These are phyloP conservation scores for Brachyalestes nurse DNA, from an alignment of 2,797 vertebrate genomes.

Conservation along the genomic window DNA sequence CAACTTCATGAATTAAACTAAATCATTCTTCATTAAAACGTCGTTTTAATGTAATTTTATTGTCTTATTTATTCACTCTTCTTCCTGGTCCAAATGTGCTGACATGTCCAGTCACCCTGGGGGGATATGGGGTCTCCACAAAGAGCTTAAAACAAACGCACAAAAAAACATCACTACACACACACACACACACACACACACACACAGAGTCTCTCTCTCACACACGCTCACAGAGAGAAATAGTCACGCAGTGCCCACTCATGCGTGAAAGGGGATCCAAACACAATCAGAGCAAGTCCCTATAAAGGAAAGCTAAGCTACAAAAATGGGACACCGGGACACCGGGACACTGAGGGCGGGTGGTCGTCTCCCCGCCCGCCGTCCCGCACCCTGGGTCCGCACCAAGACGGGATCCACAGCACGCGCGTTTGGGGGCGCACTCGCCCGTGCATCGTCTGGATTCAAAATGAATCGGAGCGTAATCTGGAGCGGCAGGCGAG, in stretches of 20 bases:
- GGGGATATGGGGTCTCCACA: background rate
- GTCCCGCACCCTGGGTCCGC: background rate
- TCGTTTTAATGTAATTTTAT: too few relatives aligned
- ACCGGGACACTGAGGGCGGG: background rate
- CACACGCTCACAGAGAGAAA: background rate
- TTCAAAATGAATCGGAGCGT: slow-evolving; percentile 12
- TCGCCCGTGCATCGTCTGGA: background rate
- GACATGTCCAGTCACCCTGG: slow-evolving; percentile 9
- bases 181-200: background rate
- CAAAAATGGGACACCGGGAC: slow-evolving; percentile 21
- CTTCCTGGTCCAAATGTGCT: too few relatives aligned
- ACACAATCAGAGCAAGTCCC: slow-evolving; percentile 11
- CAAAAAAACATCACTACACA: background rate
- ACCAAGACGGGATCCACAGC: background rate
- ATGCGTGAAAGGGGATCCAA: slow-evolving; percentile 50
- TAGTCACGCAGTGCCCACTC: slow-evolving; percentile 47
- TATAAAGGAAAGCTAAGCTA: slow-evolving; percentile 15
- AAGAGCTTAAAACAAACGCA: slow-evolving; percentile 18
- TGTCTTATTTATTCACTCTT: too few relatives aligned
- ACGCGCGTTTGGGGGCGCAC: background rate
- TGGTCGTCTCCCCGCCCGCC: background rate
- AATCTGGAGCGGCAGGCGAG: slow-evolving; percentile 27
- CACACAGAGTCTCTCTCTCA: slow-evolving; percentile 4
- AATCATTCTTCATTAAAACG: too few relatives aligned
- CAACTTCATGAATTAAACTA: too few relatives aligned